Percentiles rank a stretch among this genome's conserved stretches.
Evolutionary conservation across 2,888 invertebrate genomes (phyloP).

Genomic region (Lagria hirta): DNA sequence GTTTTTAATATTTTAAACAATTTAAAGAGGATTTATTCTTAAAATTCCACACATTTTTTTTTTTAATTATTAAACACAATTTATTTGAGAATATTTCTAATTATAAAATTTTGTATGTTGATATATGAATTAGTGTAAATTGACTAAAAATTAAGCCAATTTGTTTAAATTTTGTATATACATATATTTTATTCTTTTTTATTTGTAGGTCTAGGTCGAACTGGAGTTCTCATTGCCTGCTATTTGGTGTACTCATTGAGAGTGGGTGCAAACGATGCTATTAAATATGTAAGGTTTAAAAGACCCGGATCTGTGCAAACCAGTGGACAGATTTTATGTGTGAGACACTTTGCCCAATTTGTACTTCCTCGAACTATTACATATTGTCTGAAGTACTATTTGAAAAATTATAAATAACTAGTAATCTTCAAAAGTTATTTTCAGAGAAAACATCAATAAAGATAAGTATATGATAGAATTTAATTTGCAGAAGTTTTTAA

Average conservation of each 20-base stretch:
- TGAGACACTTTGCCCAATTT: constrained; percentile 80
- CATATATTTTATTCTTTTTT: constrained; percentile 9
- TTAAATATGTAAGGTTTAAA: constrained; percentile 74
- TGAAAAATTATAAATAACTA: neutral
- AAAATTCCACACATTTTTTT: too few species aligned
- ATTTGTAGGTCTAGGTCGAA: constrained; percentile 71
- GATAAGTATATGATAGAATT: constrained; percentile 61
- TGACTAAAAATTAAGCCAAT: constrained; percentile 11
- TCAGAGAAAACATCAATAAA: constrained; percentile 51
- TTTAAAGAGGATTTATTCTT: too few species aligned
- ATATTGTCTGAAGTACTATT: constrained; percentile 44
- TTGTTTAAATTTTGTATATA: constrained; percentile 2
- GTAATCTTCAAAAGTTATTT: constrained; percentile 26
- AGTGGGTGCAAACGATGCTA: constrained; percentile 76
- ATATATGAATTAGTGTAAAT: constrained; percentile 12
- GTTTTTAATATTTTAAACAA: too few species aligned
- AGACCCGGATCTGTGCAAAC: constrained; percentile 81
- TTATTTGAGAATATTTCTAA: constrained; percentile 15
- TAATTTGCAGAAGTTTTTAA: constrained; percentile 69
- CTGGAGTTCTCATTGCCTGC: constrained; percentile 85
- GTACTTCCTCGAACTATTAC: constrained; percentile 75
- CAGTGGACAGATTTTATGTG: constrained; percentile 76
- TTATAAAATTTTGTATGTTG: constrained; percentile 10
- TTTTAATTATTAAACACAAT: neutral
- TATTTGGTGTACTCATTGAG: constrained; percentile 80